Percentiles rank a stretch among this genome's conserved stretches.
These are phyloP conservation scores for Lates japonicus DNA, from an alignment of 2,797 vertebrate genomes.

Conservation along the genomic window DNA sequence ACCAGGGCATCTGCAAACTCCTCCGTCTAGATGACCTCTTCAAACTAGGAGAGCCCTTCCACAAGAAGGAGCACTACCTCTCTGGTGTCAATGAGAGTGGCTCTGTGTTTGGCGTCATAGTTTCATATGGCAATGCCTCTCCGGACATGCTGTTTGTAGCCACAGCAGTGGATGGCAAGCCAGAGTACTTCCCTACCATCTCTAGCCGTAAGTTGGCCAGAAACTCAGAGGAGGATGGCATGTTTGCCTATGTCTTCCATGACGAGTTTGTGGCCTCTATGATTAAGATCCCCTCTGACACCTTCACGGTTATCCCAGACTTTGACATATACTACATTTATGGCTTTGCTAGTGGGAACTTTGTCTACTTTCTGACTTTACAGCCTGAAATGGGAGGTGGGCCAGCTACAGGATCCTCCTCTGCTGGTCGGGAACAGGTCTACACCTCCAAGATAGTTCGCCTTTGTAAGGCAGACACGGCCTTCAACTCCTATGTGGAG, in stretches of 20 bases:
- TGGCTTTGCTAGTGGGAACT: constrained; percentile 97
- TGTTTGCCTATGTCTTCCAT: constrained; percentile 99
- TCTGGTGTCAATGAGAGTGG: constrained; percentile 98
- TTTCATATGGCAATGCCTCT: constrained; percentile 92
- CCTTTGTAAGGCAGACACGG: constrained; percentile 96
- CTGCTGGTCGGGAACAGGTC: constrained; percentile 95
- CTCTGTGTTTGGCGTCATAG: constrained; percentile 97
- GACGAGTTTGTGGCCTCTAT: constrained; percentile 99
- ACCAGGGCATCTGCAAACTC: constrained; percentile 98
- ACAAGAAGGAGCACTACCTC: constrained; percentile 99
- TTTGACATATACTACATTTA: constrained; percentile 99
- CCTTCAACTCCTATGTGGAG: constrained; percentile 98
- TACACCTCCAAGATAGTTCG: constrained; percentile 98
- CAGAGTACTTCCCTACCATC: constrained; percentile 98
- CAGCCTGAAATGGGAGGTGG: constrained; percentile 98
- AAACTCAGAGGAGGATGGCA: constrained; percentile 97
- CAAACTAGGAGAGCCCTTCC: constrained; percentile 97
- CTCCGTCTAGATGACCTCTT: constrained; percentile 97
- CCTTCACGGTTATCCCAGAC: constrained; percentile 97
- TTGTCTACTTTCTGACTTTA: constrained; percentile 97
- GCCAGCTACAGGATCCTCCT: constrained; percentile 88
- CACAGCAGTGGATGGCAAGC: constrained; percentile 97
- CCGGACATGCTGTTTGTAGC: constrained; percentile 97
- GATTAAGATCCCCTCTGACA: constrained; percentile 99
- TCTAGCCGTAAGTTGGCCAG: constrained; percentile 96